A percentile compares a stretch with the other conserved stretches of the same genome.
Conservation (phyloP, 2,888 invertebrate genomes). For the Fissipunctia ypsillon region DNA sequence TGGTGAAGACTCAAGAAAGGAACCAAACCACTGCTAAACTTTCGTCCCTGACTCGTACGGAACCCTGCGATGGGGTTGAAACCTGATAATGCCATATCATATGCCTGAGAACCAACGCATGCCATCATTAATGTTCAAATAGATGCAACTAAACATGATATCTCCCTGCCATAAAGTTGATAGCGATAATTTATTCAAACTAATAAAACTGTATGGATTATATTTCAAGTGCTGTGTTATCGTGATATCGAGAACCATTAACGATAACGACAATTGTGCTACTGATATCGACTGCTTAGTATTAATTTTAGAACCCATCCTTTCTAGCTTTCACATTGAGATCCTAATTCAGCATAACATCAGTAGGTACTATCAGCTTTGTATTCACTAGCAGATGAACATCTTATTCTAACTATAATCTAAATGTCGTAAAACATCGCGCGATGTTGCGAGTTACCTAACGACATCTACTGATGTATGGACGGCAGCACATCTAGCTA, state of each 20-base stretch:
- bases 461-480: background rate
- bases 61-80: background rate
- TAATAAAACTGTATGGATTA: conserved; percentile 43
- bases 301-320: background rate
- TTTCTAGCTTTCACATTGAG: background rate
- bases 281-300: conserved; percentile 1
- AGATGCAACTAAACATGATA: conserved; percentile 23
- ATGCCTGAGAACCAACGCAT: conserved; percentile 20
- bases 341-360: background rate
- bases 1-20: background rate
- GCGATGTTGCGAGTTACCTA: background rate
- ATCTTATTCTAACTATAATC: too few relatives aligned
- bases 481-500: too few relatives aligned
- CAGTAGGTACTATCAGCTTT: background rate
- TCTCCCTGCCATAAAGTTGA: conserved; percentile 21
- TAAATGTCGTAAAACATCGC: background rate
- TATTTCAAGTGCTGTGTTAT: conserved; percentile 35
- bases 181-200: conserved; percentile 40
- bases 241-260: conserved; percentile 19
- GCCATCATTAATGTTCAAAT: conserved; percentile 9
- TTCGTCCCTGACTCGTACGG: too few relatives aligned
- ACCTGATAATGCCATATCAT: conserved; percentile 18
- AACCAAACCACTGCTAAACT: background rate
- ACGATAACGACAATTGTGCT: conserved; percentile 14
- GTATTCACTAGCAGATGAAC: background rate